Percentiles rank a stretch among this genome's conserved stretches.
Conservation (phyloP, 2,888 invertebrate species). For the Athalia cordata region DNA sequence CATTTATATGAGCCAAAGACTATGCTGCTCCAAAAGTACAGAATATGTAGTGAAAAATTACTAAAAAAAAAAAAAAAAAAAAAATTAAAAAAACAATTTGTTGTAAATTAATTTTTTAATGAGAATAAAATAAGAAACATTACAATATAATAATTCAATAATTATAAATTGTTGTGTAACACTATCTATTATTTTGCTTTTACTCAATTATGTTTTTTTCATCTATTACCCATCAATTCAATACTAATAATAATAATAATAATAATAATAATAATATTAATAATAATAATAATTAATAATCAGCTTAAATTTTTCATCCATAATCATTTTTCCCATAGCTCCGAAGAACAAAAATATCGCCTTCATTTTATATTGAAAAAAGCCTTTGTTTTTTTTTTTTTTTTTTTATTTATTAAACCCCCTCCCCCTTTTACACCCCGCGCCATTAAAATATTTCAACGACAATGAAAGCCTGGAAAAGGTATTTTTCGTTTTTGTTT, state of each 20-base stretch:
- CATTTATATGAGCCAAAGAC: constrained; percentile 3
- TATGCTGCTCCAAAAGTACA: constrained; percentile 42
- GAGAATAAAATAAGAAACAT: constrained; percentile 72
- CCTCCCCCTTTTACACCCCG: neutral
- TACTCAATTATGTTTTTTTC: constrained; percentile 58
- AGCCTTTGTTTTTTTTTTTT: no score
- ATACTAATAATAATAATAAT: constrained; percentile 60
- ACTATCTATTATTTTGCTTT: constrained; percentile 66
- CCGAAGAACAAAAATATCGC: constrained; percentile 70
- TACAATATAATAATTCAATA: constrained; percentile 69
- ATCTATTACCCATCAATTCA: constrained; percentile 66
- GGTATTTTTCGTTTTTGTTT: constrained; percentile 1
- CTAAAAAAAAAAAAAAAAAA: constrained; percentile 28
- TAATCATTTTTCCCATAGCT: constrained; percentile 59
- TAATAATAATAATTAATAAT: constrained; percentile 68
- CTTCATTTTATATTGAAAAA: constrained; percentile 67
- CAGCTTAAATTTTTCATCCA: constrained; percentile 54
- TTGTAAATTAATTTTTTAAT: constrained; percentile 70
- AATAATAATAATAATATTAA: constrained; percentile 67
- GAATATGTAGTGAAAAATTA: constrained; percentile 39
- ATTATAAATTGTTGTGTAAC: constrained; percentile 69
- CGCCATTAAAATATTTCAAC: constrained; percentile 37
- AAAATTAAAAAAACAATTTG: constrained; percentile 49
- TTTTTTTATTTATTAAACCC: constrained; percentile 58
- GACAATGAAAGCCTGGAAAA: constrained; percentile 39